Evolutionary conservation across 2,888 invertebrate species (phyloP).

Genomic region (Drosophila sordidula): DNA sequence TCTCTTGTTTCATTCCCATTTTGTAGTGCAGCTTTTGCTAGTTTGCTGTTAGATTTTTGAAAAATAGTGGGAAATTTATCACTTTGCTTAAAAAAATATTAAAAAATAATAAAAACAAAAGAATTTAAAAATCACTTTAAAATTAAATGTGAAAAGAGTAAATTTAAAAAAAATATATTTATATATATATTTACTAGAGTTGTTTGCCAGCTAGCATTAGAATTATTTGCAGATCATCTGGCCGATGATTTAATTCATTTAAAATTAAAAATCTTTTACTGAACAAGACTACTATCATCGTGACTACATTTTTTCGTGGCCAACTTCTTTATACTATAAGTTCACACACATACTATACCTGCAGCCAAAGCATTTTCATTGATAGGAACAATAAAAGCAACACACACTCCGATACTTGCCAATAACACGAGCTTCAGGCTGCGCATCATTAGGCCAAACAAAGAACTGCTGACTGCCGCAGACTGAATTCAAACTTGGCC

Average conservation of each 20-base stretch:
- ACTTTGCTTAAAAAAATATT: background rate
- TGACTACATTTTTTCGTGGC: background rate
- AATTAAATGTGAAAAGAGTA: too few species aligned
- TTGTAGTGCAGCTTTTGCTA: constrained; percentile 16
- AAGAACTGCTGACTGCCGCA: constrained; percentile 69
- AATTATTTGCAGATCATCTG: too few species aligned
- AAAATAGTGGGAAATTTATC: constrained; percentile 60
- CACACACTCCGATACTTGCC: constrained; percentile 20
- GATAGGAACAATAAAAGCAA: constrained; percentile 25
- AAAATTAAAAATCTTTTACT: too few species aligned
- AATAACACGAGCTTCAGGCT: constrained; percentile 53
- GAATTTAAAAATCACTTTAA: background rate
- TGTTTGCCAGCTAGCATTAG: too few species aligned
- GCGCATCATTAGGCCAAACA: constrained; percentile 68
- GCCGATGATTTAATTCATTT: too few species aligned
- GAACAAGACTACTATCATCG: too few species aligned
- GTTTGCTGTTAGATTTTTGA: constrained; percentile 20
- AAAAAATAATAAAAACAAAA: background rate
- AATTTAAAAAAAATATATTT: too few species aligned
- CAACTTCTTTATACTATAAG: background rate
- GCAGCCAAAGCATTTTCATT: constrained; percentile 45
- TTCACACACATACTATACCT: background rate
- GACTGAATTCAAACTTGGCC: constrained; percentile 39
- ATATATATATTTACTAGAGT: too few species aligned
- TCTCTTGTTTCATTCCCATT: constrained; percentile 60